Percentiles rank a stretch among this genome's conserved stretches.
Conservation (phyloP, 2,797 vertebrate genomes). For the Dryobates pubescens region DNA sequence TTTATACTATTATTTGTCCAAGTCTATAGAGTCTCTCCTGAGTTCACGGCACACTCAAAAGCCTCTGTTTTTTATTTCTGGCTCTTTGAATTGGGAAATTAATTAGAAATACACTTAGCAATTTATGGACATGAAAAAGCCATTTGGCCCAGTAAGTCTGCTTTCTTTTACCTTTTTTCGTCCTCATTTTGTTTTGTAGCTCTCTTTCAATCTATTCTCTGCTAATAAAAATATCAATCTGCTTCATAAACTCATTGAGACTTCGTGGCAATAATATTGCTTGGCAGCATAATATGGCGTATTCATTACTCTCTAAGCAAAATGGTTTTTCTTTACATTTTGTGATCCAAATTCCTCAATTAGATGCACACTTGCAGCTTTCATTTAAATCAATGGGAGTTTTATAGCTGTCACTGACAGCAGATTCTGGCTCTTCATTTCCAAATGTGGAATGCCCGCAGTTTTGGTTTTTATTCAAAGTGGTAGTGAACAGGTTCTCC, state of each 20-base stretch:
- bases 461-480: not conserved
- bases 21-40: slow-evolving; percentile 67
- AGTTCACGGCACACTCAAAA: slow-evolving; percentile 56
- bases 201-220: slow-evolving; percentile 33
- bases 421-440: slow-evolving; percentile 18
- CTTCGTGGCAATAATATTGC: slow-evolving; percentile 47
- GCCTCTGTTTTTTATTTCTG: slow-evolving; percentile 64
- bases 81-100: slow-evolving; percentile 69
- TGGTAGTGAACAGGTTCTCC: not conserved
- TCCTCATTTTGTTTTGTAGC: slow-evolving; percentile 26
- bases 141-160: slow-evolving; percentile 58
- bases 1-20: slow-evolving; percentile 74
- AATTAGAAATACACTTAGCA: slow-evolving; percentile 72
- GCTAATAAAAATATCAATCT: slow-evolving; percentile 63
- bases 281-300: slow-evolving; percentile 48
- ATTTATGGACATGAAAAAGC: slow-evolving; percentile 70
- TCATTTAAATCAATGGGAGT: slow-evolving; percentile 33
- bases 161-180: slow-evolving; percentile 41
- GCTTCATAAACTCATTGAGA: slow-evolving; percentile 61
- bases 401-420: slow-evolving; percentile 41
- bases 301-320: slow-evolving; percentile 59
- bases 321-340: slow-evolving; percentile 64
- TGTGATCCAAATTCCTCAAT: slow-evolving; percentile 46
- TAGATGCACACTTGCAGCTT: slow-evolving; percentile 22
- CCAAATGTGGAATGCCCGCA: slow-evolving; percentile 11